Evolutionary conservation across 2,888 invertebrate species (phyloP).

Genomic region (Leistus spinibarbis): DNA sequence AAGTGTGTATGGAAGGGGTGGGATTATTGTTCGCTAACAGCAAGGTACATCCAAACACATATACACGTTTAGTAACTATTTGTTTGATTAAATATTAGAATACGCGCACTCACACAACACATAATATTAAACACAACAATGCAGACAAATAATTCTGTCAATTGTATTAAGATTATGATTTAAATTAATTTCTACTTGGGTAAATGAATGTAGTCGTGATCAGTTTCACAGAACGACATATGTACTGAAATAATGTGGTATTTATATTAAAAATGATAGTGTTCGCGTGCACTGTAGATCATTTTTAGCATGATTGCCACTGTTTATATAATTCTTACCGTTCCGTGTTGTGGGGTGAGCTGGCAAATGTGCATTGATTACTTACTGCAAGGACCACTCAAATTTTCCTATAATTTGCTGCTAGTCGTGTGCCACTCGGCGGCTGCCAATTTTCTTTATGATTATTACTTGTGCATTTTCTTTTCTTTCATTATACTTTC

Average conservation of each 20-base stretch:
- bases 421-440: conserved; percentile 53
- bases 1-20: conserved; percentile 99
- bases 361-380: conserved; percentile 60
- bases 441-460: conserved; percentile 50
- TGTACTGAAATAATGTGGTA: conserved; percentile 1
- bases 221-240: conserved; percentile 18
- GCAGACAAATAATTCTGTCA: background rate
- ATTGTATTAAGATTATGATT: no score
- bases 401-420: conserved; percentile 66
- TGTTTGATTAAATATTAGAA: background rate
- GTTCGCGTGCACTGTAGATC: background rate
- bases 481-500: conserved; percentile 36
- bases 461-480: conserved; percentile 34
- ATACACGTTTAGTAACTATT: background rate
- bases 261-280: conserved; percentile 12
- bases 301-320: conserved; percentile 31
- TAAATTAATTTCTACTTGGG: no score
- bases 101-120: background rate
- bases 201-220: conserved; percentile 20
- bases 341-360: conserved; percentile 58
- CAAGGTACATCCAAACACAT: conserved; percentile 76
- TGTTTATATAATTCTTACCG: conserved; percentile 42
- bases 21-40: conserved; percentile 98
- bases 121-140: background rate
- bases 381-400: conserved; percentile 78